Conservation (phyloP, 1,140 invertebrate species). For the Bathynomus jamesi region DNA sequence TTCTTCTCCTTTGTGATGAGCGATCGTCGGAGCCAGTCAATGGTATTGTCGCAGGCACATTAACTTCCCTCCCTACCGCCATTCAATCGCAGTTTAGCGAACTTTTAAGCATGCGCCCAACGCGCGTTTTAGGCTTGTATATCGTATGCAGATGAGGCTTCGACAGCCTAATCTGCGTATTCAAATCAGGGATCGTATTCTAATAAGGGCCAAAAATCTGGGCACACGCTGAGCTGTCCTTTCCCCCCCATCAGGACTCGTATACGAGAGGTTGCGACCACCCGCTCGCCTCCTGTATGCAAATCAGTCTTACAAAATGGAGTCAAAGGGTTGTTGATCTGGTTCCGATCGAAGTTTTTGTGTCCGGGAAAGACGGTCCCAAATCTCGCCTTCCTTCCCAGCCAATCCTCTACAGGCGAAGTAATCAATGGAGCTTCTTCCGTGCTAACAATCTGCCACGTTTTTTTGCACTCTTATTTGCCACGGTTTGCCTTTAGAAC, state of each 20-base stretch:
- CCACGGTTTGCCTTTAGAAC: no score
- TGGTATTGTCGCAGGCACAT: background rate
- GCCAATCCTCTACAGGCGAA: background rate
- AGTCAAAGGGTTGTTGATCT: background rate
- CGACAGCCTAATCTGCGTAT: background rate
- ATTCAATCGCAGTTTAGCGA: background rate
- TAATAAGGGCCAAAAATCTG: background rate
- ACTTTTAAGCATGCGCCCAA: background rate
- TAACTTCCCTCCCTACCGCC: background rate
- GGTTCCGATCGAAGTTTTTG: background rate
- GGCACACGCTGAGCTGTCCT: background rate
- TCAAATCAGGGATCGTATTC: background rate
- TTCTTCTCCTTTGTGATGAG: no score
- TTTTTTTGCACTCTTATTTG: background rate
- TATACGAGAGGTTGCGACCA: background rate
- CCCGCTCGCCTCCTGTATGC: background rate
- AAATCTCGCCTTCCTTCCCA: background rate
- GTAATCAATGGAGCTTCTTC: background rate
- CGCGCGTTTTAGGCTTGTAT: background rate
- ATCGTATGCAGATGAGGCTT: slow-evolving; percentile 1
- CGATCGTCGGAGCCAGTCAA: background rate
- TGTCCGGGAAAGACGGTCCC: background rate
- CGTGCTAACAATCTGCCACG: background rate
- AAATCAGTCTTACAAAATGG: background rate
- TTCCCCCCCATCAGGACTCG: background rate